Evolutionary conservation across 2,888 invertebrate genomes (phyloP).

Genomic region (Myathropa florea): DNA sequence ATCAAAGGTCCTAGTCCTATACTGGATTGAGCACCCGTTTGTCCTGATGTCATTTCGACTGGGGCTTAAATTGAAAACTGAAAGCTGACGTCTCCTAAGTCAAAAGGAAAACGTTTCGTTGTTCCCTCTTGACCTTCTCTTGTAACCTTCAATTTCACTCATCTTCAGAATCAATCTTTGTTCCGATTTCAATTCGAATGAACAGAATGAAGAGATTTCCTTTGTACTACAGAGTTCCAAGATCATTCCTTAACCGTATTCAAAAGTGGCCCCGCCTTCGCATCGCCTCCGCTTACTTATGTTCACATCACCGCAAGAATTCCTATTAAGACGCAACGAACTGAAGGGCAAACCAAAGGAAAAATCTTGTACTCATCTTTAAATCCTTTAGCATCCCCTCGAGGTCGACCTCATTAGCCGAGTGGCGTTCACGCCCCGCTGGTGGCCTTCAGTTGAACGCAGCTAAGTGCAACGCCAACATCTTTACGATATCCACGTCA

Average conservation of each 20-base stretch:
- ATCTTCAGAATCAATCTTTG: too few species aligned
- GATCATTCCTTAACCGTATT: background rate
- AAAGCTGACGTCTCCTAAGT: too few species aligned
- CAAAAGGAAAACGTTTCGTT: too few species aligned
- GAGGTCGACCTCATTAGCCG: background rate
- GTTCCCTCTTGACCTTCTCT: too few species aligned
- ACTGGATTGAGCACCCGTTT: too few species aligned
- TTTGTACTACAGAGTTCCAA: too few species aligned
- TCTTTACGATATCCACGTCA: slow-evolving; percentile 21
- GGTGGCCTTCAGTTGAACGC: slow-evolving; percentile 5
- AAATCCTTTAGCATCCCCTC: background rate
- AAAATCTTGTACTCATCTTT: background rate
- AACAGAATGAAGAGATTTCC: too few species aligned
- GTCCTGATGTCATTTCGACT: too few species aligned
- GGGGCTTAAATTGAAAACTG: too few species aligned
- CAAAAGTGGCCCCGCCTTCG: background rate
- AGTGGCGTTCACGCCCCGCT: background rate
- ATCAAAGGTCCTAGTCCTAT: too few species aligned
- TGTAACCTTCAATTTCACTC: too few species aligned
- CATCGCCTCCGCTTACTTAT: background rate
- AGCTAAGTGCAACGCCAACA: slow-evolving; percentile 31
- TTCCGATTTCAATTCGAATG: too few species aligned
- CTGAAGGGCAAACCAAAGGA: background rate
- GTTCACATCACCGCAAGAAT: background rate
- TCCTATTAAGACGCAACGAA: background rate